Conservation (phyloP, 2,113 vertebrate species). For the Aythya baeri region DNA sequence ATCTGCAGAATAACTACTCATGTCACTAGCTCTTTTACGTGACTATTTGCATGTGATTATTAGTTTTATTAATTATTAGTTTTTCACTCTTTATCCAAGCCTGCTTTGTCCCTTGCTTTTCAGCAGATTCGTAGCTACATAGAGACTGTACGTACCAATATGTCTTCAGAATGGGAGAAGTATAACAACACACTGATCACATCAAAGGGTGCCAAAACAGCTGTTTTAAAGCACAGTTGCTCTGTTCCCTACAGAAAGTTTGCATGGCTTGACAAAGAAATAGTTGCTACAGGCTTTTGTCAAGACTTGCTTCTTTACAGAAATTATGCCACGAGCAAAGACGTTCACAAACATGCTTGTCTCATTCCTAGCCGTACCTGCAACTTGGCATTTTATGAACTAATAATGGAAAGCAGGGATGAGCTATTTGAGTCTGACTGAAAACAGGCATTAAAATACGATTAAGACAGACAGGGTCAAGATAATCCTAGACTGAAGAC, state of each 20-base stretch:
- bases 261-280: neutral
- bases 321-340: neutral
- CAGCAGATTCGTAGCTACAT: neutral
- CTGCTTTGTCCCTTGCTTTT: neutral
- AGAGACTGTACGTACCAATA: neutral
- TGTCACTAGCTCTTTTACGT: neutral
- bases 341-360: neutral
- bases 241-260: neutral
- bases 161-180: neutral
- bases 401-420: neutral
- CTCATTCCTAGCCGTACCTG: neutral
- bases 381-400: neutral
- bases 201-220: neutral
- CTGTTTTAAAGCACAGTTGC: neutral
- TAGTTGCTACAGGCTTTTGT: neutral
- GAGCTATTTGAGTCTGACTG: neutral
- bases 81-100: neutral
- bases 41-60: neutral
- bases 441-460: neutral
- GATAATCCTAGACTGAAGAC: neutral
- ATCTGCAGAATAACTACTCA: neutral
- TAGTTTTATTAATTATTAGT: slow-evolving; percentile 38
- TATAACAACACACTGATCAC: neutral
- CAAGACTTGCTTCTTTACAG: neutral
- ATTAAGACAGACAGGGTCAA: neutral